phyloP scores from a whole-genome alignment of 2,888 invertebrate species.

The Drosophila fungiperda region DNA sequence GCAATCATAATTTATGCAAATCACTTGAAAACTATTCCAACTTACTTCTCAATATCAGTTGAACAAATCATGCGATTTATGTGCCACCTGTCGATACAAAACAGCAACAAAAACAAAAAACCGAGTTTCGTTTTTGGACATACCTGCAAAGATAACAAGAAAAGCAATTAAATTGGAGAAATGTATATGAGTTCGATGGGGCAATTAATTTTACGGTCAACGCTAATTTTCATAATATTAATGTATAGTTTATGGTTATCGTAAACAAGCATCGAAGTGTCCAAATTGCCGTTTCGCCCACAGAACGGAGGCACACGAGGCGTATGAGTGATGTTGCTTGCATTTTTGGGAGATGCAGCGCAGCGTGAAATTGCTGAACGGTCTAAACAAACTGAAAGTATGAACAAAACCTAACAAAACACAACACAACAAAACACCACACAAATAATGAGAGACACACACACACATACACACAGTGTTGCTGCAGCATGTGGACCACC shows the following conservation, averaged over 20 bases:
- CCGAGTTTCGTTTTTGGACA: constrained; percentile 6
- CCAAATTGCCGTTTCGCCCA: constrained; percentile 37
- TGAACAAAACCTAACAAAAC: neutral
- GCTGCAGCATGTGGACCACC: constrained; percentile 57
- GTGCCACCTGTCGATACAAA: constrained; percentile 45
- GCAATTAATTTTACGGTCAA: constrained; percentile 54
- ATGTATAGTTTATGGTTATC: constrained; percentile 38
- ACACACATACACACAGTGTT: neutral
- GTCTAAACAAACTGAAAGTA: constrained; percentile 34
- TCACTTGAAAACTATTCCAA: constrained; percentile 69
- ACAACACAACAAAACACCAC: neutral
- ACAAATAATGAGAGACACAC: neutral
- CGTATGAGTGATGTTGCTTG: constrained; percentile 65
- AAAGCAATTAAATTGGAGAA: constrained; percentile 43
- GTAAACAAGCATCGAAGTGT: constrained; percentile 40
- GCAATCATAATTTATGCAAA: constrained; percentile 71
- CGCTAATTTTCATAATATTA: constrained; percentile 51
- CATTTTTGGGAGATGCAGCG: constrained; percentile 34
- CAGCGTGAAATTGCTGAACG: constrained; percentile 64
- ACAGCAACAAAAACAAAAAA: constrained; percentile 5
- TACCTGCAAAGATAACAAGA: constrained; percentile 71
- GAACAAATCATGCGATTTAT: constrained; percentile 55
- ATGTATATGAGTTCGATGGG: constrained; percentile 11
- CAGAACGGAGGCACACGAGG: constrained; percentile 25
- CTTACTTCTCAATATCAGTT: constrained; percentile 57